Percentiles rank a stretch among this genome's conserved stretches.
Evolutionary conservation across 2,797 vertebrate genomes (phyloP).

Genomic region (Hoplostethus mediterraneus): DNA sequence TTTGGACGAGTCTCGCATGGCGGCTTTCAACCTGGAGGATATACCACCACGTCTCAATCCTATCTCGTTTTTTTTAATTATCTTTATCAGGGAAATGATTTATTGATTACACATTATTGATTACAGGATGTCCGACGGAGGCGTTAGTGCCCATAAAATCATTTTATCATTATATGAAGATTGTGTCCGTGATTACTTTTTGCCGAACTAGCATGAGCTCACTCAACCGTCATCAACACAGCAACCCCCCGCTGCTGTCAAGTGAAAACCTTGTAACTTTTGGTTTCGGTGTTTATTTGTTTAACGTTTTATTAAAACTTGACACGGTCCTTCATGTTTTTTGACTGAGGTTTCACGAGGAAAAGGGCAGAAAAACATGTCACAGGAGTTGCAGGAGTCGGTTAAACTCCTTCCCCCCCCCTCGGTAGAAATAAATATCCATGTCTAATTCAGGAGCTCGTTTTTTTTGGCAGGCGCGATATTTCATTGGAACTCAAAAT

Average conservation of each 20-base stretch:
- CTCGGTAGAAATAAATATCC: slow-evolving; percentile 26
- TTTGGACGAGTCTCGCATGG: slow-evolving; percentile 36
- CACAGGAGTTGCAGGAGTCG: slow-evolving; percentile 14
- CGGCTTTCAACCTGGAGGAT: slow-evolving; percentile 59
- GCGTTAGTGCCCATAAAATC: neutral
- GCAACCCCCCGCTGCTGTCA: too few species aligned
- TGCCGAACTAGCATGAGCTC: neutral
- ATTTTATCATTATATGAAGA: neutral
- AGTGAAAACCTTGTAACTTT: too few species aligned
- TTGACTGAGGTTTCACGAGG: slow-evolving; percentile 17
- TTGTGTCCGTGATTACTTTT: neutral
- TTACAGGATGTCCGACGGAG: neutral
- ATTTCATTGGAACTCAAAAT: slow-evolving; percentile 43
- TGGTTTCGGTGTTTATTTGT: too few species aligned
- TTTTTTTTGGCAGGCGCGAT: slow-evolving; percentile 9
- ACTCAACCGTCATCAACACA: too few species aligned
- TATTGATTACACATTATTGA: too few species aligned
- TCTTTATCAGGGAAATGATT: slow-evolving; percentile 33
- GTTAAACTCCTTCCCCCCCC: neutral
- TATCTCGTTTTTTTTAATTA: slow-evolving; percentile 22
- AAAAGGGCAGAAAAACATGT: neutral
- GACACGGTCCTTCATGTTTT: too few species aligned
- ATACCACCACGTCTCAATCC: slow-evolving; percentile 28
- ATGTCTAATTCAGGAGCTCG: slow-evolving; percentile 17
- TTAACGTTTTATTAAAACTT: too few species aligned